Base-by-base conservation (phyloP, 2,113 vertebrate species). In the Clarias gariepinus region DNA sequence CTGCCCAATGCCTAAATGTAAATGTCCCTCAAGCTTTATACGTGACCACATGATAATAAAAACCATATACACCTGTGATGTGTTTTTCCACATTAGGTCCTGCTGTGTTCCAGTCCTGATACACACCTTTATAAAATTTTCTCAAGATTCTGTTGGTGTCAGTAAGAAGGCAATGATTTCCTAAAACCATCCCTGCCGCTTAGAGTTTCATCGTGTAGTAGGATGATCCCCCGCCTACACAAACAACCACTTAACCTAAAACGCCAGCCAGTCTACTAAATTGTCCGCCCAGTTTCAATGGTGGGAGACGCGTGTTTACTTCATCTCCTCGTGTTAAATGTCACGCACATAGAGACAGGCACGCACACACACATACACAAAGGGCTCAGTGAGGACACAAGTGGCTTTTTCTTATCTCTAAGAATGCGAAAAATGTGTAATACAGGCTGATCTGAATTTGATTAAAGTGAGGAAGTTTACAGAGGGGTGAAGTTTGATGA, bases 401-500 rank as follows among this genome's bases (percentile, higher is more conserved):
- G 84, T 88, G 76, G 71, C 88, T 86, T 61, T 88, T 87, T 88
- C 89, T 90, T 88, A 88, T 88, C 89, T 81, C 78, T 84, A 84
- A 79, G 68, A 74, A 88, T 90, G 76, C 88, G 88, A 89, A 84
- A 87, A 86, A 89, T 90, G 90, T 86, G 84, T 86, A 86, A 86
- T 66, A 73, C 63, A n/a, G 85, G 82, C 69, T 76, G 82, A 88
- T 76, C 78, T 88, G 87, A 88, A 89, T 89, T 88, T 87, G 82
- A 89, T 87, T 86, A 87, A 91, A 89, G 82, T 86, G 82, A 86
- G 86, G 77, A 89, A 85, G 90, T 89, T 90, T 89, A 87, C 83
- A 76, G 83, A 87, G 83, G 85, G 82, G 84, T 80, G 63, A 81
- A 81, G 85, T 81, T 69, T 73, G 83, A 88, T 84, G 88, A 84